Evolutionary conservation across 2,113 vertebrate species (phyloP).

Genomic region (Eolophus roseicapilla): DNA sequence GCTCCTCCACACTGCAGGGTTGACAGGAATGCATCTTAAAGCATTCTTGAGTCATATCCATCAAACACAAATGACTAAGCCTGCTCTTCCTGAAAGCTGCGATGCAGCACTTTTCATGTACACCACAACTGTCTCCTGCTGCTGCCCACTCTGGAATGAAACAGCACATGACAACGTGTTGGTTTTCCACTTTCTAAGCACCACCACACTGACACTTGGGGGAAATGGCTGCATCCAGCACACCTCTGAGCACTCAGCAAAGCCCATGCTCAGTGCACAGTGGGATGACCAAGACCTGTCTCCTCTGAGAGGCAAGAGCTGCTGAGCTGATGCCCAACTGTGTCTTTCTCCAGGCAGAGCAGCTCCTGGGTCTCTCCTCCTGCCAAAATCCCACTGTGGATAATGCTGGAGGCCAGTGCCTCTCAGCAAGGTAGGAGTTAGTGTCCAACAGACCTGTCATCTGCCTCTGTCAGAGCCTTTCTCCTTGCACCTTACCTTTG

Average conservation of each 20-base stretch:
- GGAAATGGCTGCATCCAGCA: not conserved
- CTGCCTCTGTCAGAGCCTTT: not conserved
- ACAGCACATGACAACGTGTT: fast-evolving
- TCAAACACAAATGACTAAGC: not conserved
- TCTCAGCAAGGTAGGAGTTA: not conserved
- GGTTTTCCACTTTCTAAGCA: not conserved
- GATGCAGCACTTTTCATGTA: not conserved
- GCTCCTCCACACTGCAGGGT: not conserved
- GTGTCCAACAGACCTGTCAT: not conserved
- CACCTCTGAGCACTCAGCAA: not conserved
- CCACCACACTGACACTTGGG: fast-evolving
- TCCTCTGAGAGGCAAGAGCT: not conserved
- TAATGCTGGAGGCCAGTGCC: not conserved
- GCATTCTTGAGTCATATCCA: not conserved
- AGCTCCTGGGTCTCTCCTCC: not conserved
- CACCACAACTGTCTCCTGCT: not conserved
- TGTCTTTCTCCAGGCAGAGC: not conserved
- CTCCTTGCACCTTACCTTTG: not conserved
- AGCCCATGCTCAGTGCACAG: not conserved
- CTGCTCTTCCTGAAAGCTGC: not conserved
- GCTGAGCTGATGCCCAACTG: not conserved
- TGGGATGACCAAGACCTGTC: not conserved
- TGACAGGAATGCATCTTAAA: not conserved
- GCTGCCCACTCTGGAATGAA: not conserved
- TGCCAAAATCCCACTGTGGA: not conserved